A percentile compares a stretch with the other conserved stretches of the same genome.
Evolutionary conservation across 2,797 vertebrate species (phyloP).

Genomic region (Hephaestus fuliginosus): DNA sequence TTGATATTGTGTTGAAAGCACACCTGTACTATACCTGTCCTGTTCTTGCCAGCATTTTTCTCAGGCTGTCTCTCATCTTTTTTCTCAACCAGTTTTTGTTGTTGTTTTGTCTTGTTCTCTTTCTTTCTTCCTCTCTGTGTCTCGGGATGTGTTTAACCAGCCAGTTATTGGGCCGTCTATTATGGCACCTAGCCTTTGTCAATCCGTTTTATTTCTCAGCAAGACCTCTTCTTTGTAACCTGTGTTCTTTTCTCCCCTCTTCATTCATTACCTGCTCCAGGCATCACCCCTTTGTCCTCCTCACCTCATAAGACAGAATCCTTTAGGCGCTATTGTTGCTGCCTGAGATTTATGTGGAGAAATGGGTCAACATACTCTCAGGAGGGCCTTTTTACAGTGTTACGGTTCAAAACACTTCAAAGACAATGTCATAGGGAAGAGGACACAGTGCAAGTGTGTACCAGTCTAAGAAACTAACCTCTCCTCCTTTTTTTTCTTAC

Average conservation of each 20-base stretch:
- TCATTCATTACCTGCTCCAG: conserved; percentile 19
- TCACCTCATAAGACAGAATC: conserved; percentile 24
- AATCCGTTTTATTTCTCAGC: conserved; percentile 22
- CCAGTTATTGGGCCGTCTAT: conserved; percentile 17
- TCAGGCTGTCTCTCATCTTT: conserved; percentile 5
- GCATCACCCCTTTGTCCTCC: conserved; percentile 28
- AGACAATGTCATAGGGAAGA: conserved; percentile 15
- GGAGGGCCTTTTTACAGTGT: conserved; percentile 37
- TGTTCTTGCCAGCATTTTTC: conserved; percentile 11
- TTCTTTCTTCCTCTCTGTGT: conserved; percentile 9
- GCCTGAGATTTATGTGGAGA: conserved; percentile 45
- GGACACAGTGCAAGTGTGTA: conserved; percentile 9
- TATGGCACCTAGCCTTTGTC: conserved; percentile 10
- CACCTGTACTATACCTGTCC: conserved; percentile 38
- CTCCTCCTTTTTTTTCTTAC: conserved; percentile 12
- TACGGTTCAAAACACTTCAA: conserved; percentile 41
- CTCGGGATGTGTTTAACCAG: conserved; percentile 18
- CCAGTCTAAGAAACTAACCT: conserved; percentile 3
- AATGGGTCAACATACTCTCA: conserved; percentile 14
- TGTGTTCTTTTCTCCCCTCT: conserved; percentile 10
- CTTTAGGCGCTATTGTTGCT: conserved; percentile 18
- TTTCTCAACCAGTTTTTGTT: background rate
- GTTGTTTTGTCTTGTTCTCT: conserved; percentile 8
- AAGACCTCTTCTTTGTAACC: conserved; percentile 17
- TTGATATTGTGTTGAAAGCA: conserved; percentile 58